These are phyloP conservation scores for Coregonus clupeaformis DNA, from an alignment of 2,113 vertebrate species.

Conservation along the genomic window DNA sequence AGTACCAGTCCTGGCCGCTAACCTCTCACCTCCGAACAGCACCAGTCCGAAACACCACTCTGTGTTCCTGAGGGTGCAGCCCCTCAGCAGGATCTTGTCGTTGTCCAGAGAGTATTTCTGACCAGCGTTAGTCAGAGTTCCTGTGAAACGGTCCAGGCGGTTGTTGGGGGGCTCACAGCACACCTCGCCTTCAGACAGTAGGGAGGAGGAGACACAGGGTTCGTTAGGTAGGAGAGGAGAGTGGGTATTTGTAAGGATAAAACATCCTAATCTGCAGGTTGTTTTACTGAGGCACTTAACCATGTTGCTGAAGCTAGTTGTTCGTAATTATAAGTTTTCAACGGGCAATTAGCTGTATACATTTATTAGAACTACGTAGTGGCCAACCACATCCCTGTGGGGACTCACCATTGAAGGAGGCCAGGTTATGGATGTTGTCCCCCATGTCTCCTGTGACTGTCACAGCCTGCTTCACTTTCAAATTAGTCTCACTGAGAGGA, in stretches of 20 bases:
- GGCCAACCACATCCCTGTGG: not conserved
- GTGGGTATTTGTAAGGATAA: too few species aligned
- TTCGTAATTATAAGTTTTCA: too few species aligned
- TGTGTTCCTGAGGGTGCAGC: slow-evolving; percentile 92
- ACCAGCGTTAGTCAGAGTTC: slow-evolving; percentile 76
- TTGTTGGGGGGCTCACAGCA: slow-evolving; percentile 91
- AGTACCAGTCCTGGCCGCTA: not conserved
- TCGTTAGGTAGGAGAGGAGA: not conserved
- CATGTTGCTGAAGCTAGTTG: too few species aligned
- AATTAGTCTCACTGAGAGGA: slow-evolving; percentile 87
- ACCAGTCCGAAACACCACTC: slow-evolving; percentile 95
- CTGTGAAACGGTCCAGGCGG: slow-evolving; percentile 86
- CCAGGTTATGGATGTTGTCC: slow-evolving; percentile 80
- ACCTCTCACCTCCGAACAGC: slow-evolving; percentile 84
- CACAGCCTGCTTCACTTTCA: slow-evolving; percentile 93
- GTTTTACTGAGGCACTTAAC: too few species aligned
- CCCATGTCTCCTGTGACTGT: slow-evolving; percentile 85
- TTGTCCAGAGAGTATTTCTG: slow-evolving; percentile 85
- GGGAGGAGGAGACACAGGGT: not conserved
- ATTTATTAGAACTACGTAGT: too few species aligned
- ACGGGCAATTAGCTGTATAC: too few species aligned
- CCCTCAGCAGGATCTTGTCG: slow-evolving; percentile 88
- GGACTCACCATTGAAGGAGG: slow-evolving; percentile 85
- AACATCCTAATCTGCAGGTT: too few species aligned
- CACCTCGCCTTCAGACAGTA: slow-evolving; percentile 76